These are phyloP conservation scores for Brachyalestes nurse DNA, from an alignment of 2,797 vertebrate genomes.

Conservation along the genomic window DNA sequence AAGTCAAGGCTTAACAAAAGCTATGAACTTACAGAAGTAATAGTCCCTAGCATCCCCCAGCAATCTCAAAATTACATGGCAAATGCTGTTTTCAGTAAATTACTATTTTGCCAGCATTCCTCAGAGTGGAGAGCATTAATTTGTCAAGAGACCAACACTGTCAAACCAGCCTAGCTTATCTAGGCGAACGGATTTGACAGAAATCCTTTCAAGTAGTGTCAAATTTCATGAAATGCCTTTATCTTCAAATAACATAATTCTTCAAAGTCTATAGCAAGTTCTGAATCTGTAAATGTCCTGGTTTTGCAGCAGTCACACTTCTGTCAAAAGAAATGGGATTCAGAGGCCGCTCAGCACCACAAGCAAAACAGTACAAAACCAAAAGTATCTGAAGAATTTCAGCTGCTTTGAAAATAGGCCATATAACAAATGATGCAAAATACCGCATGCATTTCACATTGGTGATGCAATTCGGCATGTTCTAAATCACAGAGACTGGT, in stretches of 20 bases:
- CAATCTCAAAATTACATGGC: slow-evolving; percentile 32
- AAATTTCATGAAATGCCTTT: slow-evolving; percentile 8
- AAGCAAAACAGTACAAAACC: slow-evolving; percentile 18
- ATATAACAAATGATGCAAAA: neutral
- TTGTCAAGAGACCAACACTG: neutral
- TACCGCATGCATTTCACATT: neutral
- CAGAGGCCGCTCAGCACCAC: slow-evolving; percentile 26
- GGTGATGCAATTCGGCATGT: neutral
- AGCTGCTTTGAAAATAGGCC: neutral
- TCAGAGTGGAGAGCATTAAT: neutral
- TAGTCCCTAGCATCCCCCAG: neutral
- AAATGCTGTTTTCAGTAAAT: slow-evolving; percentile 42
- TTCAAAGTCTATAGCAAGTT: neutral
- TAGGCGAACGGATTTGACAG: neutral
- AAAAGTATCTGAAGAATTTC: neutral
- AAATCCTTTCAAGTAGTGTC: slow-evolving; percentile 15
- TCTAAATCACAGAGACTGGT: neutral
- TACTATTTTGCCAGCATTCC: slow-evolving; percentile 25
- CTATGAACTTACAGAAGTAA: neutral
- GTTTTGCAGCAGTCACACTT: slow-evolving; percentile 4
- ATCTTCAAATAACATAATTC: slow-evolving; percentile 13
- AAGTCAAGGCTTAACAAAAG: slow-evolving; percentile 2
- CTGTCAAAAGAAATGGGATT: slow-evolving; percentile 11
- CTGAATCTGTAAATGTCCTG: neutral
- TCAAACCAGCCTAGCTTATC: slow-evolving; percentile 3